These are phyloP conservation scores for cat (Felis catus) DNA, from an alignment of 2,113 vertebrate genomes.

Conservation along the genomic window DNA sequence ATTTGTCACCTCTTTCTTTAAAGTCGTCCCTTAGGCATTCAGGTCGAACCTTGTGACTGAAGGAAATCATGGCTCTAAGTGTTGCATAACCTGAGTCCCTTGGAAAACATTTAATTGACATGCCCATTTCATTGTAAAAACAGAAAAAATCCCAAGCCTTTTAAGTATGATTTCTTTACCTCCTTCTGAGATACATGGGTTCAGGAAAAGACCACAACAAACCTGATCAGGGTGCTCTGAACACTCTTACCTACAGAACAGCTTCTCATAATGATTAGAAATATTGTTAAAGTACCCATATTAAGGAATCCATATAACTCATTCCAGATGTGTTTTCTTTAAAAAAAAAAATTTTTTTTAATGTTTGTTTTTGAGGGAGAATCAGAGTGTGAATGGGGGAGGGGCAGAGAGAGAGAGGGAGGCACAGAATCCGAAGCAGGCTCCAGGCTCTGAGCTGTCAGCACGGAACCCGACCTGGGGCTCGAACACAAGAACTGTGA, in stretches of 20 bases:
- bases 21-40: neutral
- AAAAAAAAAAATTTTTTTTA: too few relatives aligned
- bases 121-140: neutral
- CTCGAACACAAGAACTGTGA: too few relatives aligned
- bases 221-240: neutral
- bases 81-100: neutral
- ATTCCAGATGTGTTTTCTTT: neutral
- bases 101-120: neutral
- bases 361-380: too few relatives aligned
- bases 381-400: too few relatives aligned
- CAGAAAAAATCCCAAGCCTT: neutral
- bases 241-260: neutral
- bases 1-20: neutral
- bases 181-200: neutral
- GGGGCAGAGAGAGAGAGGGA: too few relatives aligned
- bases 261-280: neutral
- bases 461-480: too few relatives aligned
- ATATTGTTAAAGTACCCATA: neutral
- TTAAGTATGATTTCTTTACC: neutral
- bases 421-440: too few relatives aligned
- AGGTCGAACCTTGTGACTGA: neutral
- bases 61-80: neutral
- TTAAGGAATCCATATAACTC: neutral
- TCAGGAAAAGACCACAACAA: too few relatives aligned
- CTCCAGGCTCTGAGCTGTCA: too few relatives aligned